phyloP scores from a whole-genome alignment of 2,113 vertebrate species.

The Mustela nigripes region DNA sequence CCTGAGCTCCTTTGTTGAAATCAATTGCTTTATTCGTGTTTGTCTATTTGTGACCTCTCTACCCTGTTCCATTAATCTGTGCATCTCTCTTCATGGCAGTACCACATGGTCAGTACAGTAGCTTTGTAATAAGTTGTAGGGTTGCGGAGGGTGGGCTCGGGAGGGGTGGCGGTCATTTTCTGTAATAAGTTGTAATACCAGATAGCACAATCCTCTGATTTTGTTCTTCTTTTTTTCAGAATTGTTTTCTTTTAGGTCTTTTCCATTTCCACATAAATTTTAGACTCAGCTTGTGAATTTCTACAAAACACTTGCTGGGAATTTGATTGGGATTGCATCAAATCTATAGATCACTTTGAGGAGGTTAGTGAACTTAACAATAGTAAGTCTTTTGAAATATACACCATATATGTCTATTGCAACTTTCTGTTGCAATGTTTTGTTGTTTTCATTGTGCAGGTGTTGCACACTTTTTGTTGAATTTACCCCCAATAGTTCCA shows the following conservation, averaged over 20 bases:
- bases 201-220: not conserved
- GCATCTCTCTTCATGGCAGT: not conserved
- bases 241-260: not conserved
- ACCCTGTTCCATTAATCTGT: not conserved
- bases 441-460: not conserved
- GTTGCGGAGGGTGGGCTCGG: too few relatives aligned
- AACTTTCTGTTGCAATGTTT: not conserved
- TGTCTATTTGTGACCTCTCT: not conserved
- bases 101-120: not conserved
- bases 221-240: not conserved
- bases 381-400: not conserved
- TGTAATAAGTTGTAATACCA: not conserved
- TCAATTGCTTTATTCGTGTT: not conserved
- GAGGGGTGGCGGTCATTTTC: too few relatives aligned
- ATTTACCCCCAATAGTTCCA: not conserved
- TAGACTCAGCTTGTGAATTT: not conserved
- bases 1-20: not conserved
- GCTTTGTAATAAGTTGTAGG: not conserved
- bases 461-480: not conserved
- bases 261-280: not conserved
- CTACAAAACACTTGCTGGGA: not conserved
- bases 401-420: not conserved
- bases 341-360: not conserved
- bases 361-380: not conserved
- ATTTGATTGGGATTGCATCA: not conserved